phyloP scores from a whole-genome alignment of 2,113 vertebrate species.

The Galeopterus variegatus region DNA sequence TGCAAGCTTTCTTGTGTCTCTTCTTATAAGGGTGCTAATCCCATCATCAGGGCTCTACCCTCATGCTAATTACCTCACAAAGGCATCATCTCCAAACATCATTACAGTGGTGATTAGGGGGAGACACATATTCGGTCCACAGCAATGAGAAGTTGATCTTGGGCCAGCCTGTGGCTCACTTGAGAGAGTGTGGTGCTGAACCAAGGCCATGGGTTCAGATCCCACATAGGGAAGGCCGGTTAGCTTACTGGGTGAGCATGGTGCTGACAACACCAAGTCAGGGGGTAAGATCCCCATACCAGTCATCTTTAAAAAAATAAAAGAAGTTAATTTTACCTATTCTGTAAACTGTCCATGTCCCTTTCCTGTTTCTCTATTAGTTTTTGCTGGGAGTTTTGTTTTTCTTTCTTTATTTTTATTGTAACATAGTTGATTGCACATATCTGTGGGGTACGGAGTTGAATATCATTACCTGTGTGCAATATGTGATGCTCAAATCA shows the following conservation, averaged over 20 bases:
- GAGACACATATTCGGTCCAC: not conserved
- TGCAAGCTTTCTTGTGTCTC: not conserved
- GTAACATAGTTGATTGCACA: no score
- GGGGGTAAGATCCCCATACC: no score
- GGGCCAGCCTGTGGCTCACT: no score
- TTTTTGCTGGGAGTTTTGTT: conserved; percentile 5
- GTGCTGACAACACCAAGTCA: no score
- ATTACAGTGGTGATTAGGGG: not conserved
- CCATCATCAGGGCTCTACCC: not conserved
- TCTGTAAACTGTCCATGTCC: conserved; percentile 34
- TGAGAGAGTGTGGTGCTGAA: no score
- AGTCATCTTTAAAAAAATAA: no score
- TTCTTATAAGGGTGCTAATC: not conserved
- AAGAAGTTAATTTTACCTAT: not conserved
- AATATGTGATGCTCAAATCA: no score
- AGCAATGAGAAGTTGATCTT: not conserved
- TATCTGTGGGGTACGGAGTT: no score
- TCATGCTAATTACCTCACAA: not conserved
- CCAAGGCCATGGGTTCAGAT: no score
- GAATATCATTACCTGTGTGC: no score
- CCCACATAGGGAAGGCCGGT: no score
- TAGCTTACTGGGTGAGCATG: no score
- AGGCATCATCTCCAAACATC: not conserved
- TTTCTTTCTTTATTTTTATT: not conserved
- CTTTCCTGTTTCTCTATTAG: conserved; percentile 40